Evolutionary conservation across 2,888 invertebrate species (phyloP), one percentile per base, ranked within the genome.

Genomic region (Trilocha varians): DNA sequence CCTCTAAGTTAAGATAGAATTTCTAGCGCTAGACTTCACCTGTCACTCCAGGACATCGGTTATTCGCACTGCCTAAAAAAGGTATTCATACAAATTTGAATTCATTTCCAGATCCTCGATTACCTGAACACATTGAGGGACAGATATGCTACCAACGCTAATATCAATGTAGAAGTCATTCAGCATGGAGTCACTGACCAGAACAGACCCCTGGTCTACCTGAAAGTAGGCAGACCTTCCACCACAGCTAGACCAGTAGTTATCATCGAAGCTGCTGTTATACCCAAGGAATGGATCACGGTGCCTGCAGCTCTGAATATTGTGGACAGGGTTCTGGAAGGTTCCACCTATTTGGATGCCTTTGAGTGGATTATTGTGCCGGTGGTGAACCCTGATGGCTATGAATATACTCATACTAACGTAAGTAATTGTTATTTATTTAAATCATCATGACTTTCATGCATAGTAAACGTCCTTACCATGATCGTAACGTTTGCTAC

Each of bases 201-300:
- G 47, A 56, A 64, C 3, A 59, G 73, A 48, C 59, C 71, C 1
- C 39, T 80, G n/a, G 61, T 75, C 0, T 84, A 87, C 34, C 53
- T 90, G 1, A 89, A 85, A 59, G 62, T 91, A 32, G 73, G 66
- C 15, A 71, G 73, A 37, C 63, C 55, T 2, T 53, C 56, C 2
- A 52, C 50, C 9, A 55, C 57, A 16, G 41, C 36, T 13, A 88
- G 88, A 46, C 88, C 89, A 0, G 74, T 84, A 3, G 75, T 89
- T 37, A 65, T 90, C 6, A 64, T 90, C 13, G 91, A 91, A 65
- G 89, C 84, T 38, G 90, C 87, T 3, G 88, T 90, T 14, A 89
- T 88, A 55, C 89, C 90, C 1, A 87, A 92, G 42, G 92, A 93
- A 65, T 93, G 93, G 93, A 89, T 91, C 15, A 89, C 92, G 0